Evolutionary conservation across 2,113 vertebrate species (phyloP), one percentile per base, ranked within the genome.

Genomic region (Loxodonta africana): DNA sequence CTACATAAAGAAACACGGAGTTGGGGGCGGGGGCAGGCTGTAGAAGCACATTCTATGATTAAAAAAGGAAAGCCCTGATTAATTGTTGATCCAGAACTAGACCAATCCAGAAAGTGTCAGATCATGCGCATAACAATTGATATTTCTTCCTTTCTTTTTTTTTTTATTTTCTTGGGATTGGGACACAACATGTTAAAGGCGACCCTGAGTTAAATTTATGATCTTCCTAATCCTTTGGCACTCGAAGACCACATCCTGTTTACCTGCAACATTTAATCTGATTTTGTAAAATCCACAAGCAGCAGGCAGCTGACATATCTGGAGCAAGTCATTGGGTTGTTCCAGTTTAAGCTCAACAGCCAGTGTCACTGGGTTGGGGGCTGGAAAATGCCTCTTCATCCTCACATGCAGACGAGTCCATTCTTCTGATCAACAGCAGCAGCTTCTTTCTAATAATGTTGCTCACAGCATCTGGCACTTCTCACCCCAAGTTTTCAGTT

Each of bases 161-260:
- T 73, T 23, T 4, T 8, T 2, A 71, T 85, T 84, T 71, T 69
- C 74, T 95, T 69, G 62, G 60, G 71, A 85, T 23, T 51, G 28
- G n/a, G 77, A 81, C 11, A 48, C 28, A 81, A 67, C 6, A 9
- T 69, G 23, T 46, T 62, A 82, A 93, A 53, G 33, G 33, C n/a
- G 41, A 88, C 86, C 30, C n/a, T 57, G 85, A 94, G 41, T 76
- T 63, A 92, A 83, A 94, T 48, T 23, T 88, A 94, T 37, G 88
- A 73, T n/a, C 46, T 12, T 63, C 17, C 6, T 6, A 60, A n/a
- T 78, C 65, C 65, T 81, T 83, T 96, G 96, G 84, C 95, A 81
- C 53, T 41, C 18, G 51, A 60, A 76, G 71, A 90, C 51, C 67
- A 88, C 51, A 96, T 97, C 95, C 96, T 97, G 96, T 97, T 97